phyloP scores from a whole-genome alignment of 2,113 vertebrate genomes.

The Fulmarus glacialis region DNA sequence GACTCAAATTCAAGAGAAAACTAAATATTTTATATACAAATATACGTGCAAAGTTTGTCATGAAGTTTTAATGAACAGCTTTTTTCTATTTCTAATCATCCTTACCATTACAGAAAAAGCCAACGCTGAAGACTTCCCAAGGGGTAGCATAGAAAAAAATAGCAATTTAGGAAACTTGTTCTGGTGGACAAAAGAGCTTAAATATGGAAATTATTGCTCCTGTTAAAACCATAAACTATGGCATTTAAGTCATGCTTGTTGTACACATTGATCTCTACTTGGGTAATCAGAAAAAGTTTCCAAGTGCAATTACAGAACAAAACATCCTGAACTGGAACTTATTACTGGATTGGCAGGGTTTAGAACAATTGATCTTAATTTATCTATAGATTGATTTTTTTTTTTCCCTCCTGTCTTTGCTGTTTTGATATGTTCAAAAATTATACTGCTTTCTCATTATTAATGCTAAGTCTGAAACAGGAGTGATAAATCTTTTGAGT shows the following conservation, averaged over 20 bases:
- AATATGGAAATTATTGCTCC: background rate
- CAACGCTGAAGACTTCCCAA: background rate
- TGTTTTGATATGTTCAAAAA: background rate
- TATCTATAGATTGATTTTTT: slow-evolving; percentile 10
- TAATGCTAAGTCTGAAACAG: background rate
- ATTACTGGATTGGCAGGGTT: background rate
- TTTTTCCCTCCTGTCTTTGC: background rate
- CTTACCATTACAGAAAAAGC: background rate
- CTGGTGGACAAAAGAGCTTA: background rate
- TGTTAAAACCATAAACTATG: background rate
- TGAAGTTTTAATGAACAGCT: background rate
- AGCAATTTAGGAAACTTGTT: background rate
- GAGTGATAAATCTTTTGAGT: background rate
- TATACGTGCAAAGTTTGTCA: background rate
- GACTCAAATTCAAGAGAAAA: background rate
- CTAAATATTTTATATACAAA: background rate
- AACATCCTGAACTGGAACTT: background rate
- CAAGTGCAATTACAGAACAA: slow-evolving; percentile 38
- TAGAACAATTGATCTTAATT: slow-evolving; percentile 30
- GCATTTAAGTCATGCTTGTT: background rate
- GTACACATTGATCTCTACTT: background rate
- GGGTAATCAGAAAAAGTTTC: slow-evolving; percentile 40
- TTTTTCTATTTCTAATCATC: background rate
- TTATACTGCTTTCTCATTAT: background rate
- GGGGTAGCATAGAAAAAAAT: background rate